Percentiles rank a stretch among this genome's conserved stretches.
Evolutionary conservation across 2,888 invertebrate genomes (phyloP).

Genomic region (Rhagonycha fulva): DNA sequence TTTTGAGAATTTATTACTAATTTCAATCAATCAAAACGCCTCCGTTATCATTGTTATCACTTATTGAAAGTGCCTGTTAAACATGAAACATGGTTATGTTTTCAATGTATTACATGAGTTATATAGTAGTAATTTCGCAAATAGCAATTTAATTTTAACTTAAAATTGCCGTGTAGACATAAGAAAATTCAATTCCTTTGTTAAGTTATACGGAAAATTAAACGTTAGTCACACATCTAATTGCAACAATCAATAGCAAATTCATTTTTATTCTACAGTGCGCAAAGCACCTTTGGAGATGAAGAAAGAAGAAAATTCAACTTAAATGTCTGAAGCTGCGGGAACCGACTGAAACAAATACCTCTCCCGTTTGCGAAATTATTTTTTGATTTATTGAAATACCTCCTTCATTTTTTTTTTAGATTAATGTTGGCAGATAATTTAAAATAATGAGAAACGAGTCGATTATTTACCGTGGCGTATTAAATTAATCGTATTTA

Average conservation of each 20-base stretch:
- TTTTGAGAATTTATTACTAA: neutral
- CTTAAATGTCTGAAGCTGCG: constrained; percentile 14
- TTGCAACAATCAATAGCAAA: neutral
- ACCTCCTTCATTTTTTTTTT: neutral
- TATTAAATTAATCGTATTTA: neutral
- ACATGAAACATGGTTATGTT: neutral
- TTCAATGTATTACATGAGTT: neutral
- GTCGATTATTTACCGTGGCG: neutral
- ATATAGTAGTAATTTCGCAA: neutral
- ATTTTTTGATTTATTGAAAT: constrained; percentile 2
- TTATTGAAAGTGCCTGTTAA: neutral
- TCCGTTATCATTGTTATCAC: neutral
- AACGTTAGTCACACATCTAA: constrained; percentile 19
- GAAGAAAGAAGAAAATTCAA: neutral
- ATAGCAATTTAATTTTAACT: constrained; percentile 10
- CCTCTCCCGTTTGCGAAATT: constrained; percentile 1
- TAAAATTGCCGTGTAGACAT: constrained; percentile 17
- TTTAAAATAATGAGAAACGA: constrained; percentile 14
- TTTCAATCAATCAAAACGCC: neutral
- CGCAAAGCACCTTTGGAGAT: neutral
- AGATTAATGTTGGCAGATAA: constrained; percentile 11
- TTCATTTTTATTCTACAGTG: neutral
- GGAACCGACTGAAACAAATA: constrained; percentile 20
- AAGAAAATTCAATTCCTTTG: constrained; percentile 20
- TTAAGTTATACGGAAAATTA: constrained; percentile 23